A percentile compares a stretch with the other conserved stretches of the same genome.
Conservation (phyloP, 2,113 vertebrate genomes). For the Vicugna pacos region DNA sequence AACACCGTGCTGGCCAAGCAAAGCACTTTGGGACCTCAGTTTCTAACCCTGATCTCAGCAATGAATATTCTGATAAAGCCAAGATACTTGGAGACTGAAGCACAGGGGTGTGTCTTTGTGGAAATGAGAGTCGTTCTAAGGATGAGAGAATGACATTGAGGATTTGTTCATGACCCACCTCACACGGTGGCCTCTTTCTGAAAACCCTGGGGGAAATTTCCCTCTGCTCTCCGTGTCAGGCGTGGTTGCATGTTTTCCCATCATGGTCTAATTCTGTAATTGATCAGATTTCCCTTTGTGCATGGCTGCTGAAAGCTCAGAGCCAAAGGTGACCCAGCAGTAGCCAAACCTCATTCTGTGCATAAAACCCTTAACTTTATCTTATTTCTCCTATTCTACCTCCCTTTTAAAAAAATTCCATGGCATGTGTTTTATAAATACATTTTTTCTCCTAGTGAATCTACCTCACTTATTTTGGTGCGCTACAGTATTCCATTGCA, state of each 20-base stretch:
- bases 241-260: neutral
- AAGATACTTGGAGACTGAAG: neutral
- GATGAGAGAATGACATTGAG: neutral
- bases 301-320: neutral
- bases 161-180: neutral
- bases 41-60: neutral
- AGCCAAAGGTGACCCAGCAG: neutral
- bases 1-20: neutral
- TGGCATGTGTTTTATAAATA: neutral
- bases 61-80: neutral
- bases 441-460: neutral
- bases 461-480: neutral
- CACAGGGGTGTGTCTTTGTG: neutral
- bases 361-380: neutral
- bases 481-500: neutral
- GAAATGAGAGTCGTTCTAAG: neutral
- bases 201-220: neutral
- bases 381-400: neutral
- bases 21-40: neutral
- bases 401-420: neutral
- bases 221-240: neutral
- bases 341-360: neutral
- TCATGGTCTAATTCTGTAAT: neutral
- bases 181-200: neutral
- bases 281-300: neutral